phyloP scores from a whole-genome alignment of 2,888 invertebrate species.

The Dynastes tityus region DNA sequence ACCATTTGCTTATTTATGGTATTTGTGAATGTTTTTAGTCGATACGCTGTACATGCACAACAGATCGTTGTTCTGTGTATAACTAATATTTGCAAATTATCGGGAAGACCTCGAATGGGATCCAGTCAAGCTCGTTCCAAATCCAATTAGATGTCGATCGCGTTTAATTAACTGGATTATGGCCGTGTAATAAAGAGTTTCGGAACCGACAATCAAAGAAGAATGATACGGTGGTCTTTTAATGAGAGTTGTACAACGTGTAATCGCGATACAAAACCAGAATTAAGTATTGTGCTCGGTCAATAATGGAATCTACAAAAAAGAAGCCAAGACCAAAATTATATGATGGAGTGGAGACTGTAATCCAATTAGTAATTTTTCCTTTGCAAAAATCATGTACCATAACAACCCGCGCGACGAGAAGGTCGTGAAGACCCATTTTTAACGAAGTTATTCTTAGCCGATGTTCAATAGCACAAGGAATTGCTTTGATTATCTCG shows the following conservation, averaged over 20 bases:
- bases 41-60: not conserved
- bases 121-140: constrained; percentile 34
- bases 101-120: constrained; percentile 25
- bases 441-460: constrained; percentile 10
- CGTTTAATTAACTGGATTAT: constrained; percentile 41
- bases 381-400: constrained; percentile 24
- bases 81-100: constrained; percentile 33
- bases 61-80: not conserved
- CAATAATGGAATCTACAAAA: constrained; percentile 15
- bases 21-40: constrained; percentile 25
- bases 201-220: constrained; percentile 24
- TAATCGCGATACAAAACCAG: constrained; percentile 37
- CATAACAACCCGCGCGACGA: not conserved
- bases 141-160: constrained; percentile 44
- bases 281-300: constrained; percentile 27
- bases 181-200: constrained; percentile 38
- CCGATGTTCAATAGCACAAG: not conserved
- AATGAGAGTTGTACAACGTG: constrained; percentile 24
- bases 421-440: constrained; percentile 4
- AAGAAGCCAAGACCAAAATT: constrained; percentile 14
- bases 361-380: constrained; percentile 35
- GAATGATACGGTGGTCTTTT: constrained; percentile 34
- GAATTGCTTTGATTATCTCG: not conserved
- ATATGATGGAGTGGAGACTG: constrained; percentile 22
- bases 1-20: constrained; percentile 23